These are phyloP conservation scores for Spinus olivaceus DNA, from an alignment of 2,797 vertebrate species.

Conservation along the genomic window DNA sequence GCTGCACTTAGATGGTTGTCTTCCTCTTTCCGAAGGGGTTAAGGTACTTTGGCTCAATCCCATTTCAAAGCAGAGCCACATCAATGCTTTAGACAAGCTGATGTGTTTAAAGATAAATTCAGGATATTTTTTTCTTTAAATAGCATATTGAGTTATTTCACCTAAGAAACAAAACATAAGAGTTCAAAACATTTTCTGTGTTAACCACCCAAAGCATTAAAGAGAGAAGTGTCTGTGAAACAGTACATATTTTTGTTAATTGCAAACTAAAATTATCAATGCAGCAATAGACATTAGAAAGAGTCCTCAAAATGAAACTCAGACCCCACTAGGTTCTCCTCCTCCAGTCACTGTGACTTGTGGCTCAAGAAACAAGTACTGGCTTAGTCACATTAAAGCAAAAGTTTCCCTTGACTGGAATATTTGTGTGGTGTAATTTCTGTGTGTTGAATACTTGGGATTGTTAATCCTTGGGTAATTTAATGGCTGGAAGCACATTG, in stretches of 20 bases:
- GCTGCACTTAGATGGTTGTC: neutral
- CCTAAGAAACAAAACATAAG: neutral
- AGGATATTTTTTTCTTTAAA: neutral
- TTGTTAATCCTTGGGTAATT: constrained; percentile 34
- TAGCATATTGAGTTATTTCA: neutral
- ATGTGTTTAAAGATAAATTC: constrained; percentile 10
- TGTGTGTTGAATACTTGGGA: constrained; percentile 18
- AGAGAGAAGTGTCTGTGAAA: neutral
- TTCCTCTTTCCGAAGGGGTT: neutral
- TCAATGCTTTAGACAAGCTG: neutral
- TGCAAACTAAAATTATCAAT: constrained; percentile 1
- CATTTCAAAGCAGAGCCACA: neutral
- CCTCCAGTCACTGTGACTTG: constrained; percentile 1
- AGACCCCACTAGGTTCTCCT: constrained; percentile 6
- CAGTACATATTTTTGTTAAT: neutral
- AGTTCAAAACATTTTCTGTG: neutral
- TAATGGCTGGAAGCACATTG: neutral
- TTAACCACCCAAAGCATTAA: neutral
- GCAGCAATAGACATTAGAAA: constrained; percentile 37
- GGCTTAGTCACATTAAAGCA: constrained; percentile 7
- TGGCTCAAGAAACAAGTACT: neutral
- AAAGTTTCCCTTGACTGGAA: constrained; percentile 10
- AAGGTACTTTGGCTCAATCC: neutral
- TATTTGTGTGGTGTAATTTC: neutral
- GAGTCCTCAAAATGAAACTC: constrained; percentile 17